Percentiles rank a stretch among this genome's conserved stretches.
Evolutionary conservation across 2,888 invertebrate genomes (phyloP).

Genomic region (Platynereis dumerilii): DNA sequence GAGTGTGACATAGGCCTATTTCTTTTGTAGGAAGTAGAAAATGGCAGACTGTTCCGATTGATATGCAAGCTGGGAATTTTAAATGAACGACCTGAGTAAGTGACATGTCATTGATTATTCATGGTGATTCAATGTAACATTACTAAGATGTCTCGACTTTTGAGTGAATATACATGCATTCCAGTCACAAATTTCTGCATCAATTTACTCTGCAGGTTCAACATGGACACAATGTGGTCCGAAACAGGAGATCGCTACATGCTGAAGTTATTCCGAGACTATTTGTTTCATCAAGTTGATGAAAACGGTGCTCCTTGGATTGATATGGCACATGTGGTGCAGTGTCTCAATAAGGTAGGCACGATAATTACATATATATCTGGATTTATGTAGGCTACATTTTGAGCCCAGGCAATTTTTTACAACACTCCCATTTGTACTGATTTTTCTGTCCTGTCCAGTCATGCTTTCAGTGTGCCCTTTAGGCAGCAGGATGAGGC

Average conservation of each 20-base stretch:
- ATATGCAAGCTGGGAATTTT: conserved; percentile 91
- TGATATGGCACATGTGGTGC: conserved; percentile 93
- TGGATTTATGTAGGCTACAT: no score
- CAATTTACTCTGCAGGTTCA: conserved; percentile 74
- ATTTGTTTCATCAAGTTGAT: conserved; percentile 90
- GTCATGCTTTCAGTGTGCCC: no score
- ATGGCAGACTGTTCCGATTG: conserved; percentile 88
- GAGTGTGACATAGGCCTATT: no score
- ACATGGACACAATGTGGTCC: conserved; percentile 92
- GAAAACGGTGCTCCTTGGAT: conserved; percentile 94
- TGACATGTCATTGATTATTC: conserved; percentile 8
- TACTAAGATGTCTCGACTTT: no score
- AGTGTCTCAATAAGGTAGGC: conserved; percentile 84
- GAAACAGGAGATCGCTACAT: conserved; percentile 98
- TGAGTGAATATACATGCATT: no score
- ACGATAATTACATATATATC: no score
- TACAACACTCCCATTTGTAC: no score
- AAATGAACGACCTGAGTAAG: conserved; percentile 93
- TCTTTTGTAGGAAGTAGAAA: conserved; percentile 79
- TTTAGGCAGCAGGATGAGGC: no score
- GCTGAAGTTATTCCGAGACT: conserved; percentile 96
- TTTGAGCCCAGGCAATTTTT: no score
- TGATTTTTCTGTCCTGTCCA: no score
- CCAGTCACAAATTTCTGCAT: no score
- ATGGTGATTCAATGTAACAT: no score